phyloP scores from a whole-genome alignment of 2,888 invertebrate species.

The Troides helena region DNA sequence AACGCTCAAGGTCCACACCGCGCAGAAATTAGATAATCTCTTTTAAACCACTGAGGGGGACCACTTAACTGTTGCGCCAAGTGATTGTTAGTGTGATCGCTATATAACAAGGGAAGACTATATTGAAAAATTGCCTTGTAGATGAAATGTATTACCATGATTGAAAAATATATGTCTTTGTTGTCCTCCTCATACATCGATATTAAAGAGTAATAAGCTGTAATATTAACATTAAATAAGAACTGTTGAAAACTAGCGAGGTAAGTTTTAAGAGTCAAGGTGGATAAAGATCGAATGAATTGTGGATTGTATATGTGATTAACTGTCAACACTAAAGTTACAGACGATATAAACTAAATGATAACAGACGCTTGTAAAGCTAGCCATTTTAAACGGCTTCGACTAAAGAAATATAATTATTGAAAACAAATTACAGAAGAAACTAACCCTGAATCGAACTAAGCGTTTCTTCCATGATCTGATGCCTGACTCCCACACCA shows the following conservation, averaged over 20 bases:
- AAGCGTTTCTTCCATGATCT: constrained; percentile 97
- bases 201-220: not conserved
- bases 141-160: not conserved
- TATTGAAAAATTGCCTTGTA: not conserved
- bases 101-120: constrained; percentile 1
- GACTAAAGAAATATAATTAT: not conserved
- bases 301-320: too few relatives aligned
- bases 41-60: not conserved
- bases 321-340: too few relatives aligned
- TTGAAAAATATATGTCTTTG: not conserved
- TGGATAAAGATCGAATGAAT: too few relatives aligned
- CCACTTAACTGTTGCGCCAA: constrained; percentile 1
- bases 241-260: too few relatives aligned
- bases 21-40: constrained; percentile 1
- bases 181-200: not conserved
- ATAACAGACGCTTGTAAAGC: not conserved
- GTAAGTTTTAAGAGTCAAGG: too few relatives aligned
- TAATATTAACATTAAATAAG: not conserved
- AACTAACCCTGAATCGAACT: constrained; percentile 92
- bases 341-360: too few relatives aligned
- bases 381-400: not conserved
- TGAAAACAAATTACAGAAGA: not conserved
- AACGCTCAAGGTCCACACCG: not conserved
- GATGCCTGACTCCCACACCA: constrained; percentile 96
- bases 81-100: constrained; percentile 1